Evolutionary conservation across 2,888 invertebrate genomes (phyloP).

Genomic region (Plebejus anna): DNA sequence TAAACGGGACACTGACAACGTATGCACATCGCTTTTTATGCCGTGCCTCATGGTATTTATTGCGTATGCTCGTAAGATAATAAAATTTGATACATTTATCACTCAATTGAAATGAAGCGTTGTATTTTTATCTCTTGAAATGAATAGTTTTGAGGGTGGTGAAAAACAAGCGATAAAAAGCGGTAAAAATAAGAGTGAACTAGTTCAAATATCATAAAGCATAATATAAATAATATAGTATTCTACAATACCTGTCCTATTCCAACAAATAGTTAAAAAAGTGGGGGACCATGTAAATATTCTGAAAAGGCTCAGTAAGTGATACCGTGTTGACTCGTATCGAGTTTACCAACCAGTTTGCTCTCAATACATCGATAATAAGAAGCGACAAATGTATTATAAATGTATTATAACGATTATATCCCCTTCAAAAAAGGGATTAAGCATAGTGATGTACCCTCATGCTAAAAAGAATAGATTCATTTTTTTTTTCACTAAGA

Average conservation of each 20-base stretch:
- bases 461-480: not conserved
- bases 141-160: not conserved
- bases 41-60: constrained; percentile 63
- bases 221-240: not conserved
- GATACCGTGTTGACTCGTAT: constrained; percentile 71
- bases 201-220: no score
- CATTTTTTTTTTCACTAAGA: no score
- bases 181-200: not conserved
- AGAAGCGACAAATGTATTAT: constrained; percentile 78
- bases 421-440: constrained; percentile 65
- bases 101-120: constrained; percentile 6
- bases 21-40: constrained; percentile 65
- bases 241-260: not conserved
- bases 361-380: constrained; percentile 73
- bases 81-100: constrained; percentile 53
- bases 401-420: constrained; percentile 76
- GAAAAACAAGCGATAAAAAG: not conserved
- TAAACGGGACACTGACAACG: constrained; percentile 57
- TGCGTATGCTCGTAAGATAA: constrained; percentile 56
- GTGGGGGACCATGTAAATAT: constrained; percentile 1
- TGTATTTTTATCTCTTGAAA: constrained; percentile 11
- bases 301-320: constrained; percentile 58
- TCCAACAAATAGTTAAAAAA: constrained; percentile 5
- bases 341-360: constrained; percentile 65
- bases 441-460: constrained; percentile 56